These are phyloP conservation scores for Ceyx erithaca DNA, from an alignment of 2,797 vertebrate genomes.

Conservation along the genomic window DNA sequence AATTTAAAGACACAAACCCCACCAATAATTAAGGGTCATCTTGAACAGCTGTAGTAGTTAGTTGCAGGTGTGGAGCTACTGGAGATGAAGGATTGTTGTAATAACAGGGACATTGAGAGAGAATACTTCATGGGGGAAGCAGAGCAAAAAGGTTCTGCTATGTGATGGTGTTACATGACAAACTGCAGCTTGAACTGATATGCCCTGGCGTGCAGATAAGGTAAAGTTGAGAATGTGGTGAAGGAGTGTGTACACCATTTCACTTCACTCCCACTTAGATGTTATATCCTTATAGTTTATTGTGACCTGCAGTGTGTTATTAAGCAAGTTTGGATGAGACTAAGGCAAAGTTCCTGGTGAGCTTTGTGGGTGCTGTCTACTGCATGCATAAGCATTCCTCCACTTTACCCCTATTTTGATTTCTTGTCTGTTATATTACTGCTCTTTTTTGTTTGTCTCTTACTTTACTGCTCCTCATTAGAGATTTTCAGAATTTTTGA, in stretches of 20 bases:
- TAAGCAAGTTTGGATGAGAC: neutral
- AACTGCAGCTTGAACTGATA: neutral
- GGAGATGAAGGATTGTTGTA: neutral
- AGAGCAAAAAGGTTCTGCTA: neutral
- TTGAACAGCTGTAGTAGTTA: neutral
- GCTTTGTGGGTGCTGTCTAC: neutral
- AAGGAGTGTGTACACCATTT: rapidly evolving
- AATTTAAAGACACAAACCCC: rapidly evolving
- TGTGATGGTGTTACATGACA: neutral
- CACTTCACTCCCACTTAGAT: neutral
- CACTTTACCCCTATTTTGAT: neutral
- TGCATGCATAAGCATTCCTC: rapidly evolving
- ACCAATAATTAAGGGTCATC: rapidly evolving
- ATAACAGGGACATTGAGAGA: neutral
- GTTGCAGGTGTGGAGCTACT: neutral
- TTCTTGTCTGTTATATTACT: neutral
- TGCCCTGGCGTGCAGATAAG: rapidly evolving
- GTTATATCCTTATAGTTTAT: neutral
- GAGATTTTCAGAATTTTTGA: neutral
- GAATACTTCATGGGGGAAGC: neutral
- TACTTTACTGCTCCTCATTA: neutral
- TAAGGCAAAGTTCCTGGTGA: neutral
- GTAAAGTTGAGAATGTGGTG: neutral
- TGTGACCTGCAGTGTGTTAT: neutral
- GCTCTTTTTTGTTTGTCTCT: neutral